These are phyloP conservation scores for Botia kubotai DNA, from an alignment of 2,797 vertebrate genomes.

Conservation along the genomic window DNA sequence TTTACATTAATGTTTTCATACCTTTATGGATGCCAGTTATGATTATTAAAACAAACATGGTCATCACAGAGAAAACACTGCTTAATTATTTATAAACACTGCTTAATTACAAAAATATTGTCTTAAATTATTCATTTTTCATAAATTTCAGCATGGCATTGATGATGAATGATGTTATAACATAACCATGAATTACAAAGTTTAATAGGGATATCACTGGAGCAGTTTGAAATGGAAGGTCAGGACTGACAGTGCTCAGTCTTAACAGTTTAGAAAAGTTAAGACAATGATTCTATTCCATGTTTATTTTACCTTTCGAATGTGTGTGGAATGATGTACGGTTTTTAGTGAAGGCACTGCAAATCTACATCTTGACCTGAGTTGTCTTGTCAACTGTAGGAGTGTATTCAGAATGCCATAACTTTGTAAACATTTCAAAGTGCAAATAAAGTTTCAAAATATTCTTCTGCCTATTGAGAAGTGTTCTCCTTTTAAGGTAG, in stretches of 20 bases:
- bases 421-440: conserved; percentile 16
- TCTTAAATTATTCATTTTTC: background rate
- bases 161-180: background rate
- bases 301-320: conserved; percentile 15
- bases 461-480: conserved; percentile 7
- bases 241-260: conserved; percentile 18
- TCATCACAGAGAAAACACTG: too few relatives aligned
- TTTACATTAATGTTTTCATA: too few relatives aligned
- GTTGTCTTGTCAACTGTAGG: conserved; percentile 18
- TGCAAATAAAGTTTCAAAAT: conserved; percentile 4
- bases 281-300: conserved; percentile 20
- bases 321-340: conserved; percentile 1
- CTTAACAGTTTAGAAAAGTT: conserved; percentile 42
- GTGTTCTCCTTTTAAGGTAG: conserved; percentile 2
- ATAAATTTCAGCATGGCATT: background rate
- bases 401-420: conserved; percentile 9
- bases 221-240: background rate
- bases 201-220: background rate
- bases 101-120: too few relatives aligned
- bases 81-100: too few relatives aligned
- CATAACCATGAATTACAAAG: background rate
- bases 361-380: conserved; percentile 13
- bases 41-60: too few relatives aligned
- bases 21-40: too few relatives aligned
- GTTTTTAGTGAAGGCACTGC: background rate